phyloP scores from a whole-genome alignment of 2,888 invertebrate genomes.

The Ypsolopha sequella region DNA sequence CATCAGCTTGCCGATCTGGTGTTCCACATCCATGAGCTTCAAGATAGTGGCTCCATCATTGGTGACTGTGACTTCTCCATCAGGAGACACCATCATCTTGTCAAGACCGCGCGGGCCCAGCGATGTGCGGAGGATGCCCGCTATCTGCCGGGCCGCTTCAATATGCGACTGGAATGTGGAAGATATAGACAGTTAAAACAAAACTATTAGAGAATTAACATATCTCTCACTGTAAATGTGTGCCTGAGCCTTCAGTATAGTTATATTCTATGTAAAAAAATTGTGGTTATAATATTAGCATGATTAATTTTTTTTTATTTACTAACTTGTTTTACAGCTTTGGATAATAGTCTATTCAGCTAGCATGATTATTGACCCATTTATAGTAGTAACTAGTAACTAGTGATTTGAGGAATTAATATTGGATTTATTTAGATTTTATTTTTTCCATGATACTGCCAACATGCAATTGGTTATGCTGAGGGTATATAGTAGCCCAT shows the following conservation, averaged over 20 bases:
- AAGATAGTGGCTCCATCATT: slow-evolving; percentile 99
- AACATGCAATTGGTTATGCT: too few species aligned
- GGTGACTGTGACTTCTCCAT: slow-evolving; percentile 97
- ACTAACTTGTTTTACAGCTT: background rate
- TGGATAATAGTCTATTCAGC: too few species aligned
- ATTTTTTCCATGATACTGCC: background rate
- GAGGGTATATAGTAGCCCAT: too few species aligned
- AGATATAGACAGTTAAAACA: slow-evolving; percentile 4
- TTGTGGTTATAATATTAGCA: too few species aligned
- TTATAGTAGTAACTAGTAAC: too few species aligned
- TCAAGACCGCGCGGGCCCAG: slow-evolving; percentile 97
- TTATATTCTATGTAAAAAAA: too few species aligned
- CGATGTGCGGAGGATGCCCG: slow-evolving; percentile 90
- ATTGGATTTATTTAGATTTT: too few species aligned
- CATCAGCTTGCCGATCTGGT: slow-evolving; percentile 97
- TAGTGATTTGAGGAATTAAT: too few species aligned
- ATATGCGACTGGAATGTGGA: slow-evolving; percentile 89
- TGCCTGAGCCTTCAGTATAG: too few species aligned
- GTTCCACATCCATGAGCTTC: slow-evolving; percentile 98
- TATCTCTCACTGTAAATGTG: too few species aligned
- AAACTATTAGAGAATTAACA: background rate
- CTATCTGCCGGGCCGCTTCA: slow-evolving; percentile 94
- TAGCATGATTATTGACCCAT: too few species aligned
- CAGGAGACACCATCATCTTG: slow-evolving; percentile 96
- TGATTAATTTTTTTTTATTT: too few species aligned